Evolutionary conservation across 2,797 vertebrate genomes (phyloP), one percentile per base, ranked within the genome.

Genomic region (Myripristis jacobus): DNA sequence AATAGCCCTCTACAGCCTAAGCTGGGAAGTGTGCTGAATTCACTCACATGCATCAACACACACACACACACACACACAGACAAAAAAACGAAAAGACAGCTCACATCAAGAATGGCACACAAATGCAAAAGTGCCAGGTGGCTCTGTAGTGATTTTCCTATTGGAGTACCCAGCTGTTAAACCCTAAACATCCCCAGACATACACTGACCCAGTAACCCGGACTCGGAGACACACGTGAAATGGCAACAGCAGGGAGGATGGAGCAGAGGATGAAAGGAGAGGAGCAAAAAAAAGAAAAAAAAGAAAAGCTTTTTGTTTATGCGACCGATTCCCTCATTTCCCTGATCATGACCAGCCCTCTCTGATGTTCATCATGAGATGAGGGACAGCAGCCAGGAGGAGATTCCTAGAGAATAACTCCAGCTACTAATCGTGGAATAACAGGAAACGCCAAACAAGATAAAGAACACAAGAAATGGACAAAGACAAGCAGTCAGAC

Each of bases 151-250:
- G 29, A 3, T 3, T 7, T 6, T 38, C 13, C 36, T 38, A 11
- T 13, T 38, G 1, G 36, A 38, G 36, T 38, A 38, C 11, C 3
- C 36, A 1, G 36, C 36, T 11, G 36, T 13, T 11, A 31, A 38
- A 31, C 50, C 46, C 53, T 70, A 79, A 59, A 78, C 44, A 22
- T 19, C 60, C 59, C 77, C 65, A 62, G 55, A 36, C 2, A 12
- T 56, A 77, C 24, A 19, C 44, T 84, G 79, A 88, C 82, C 79
- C 80, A 70, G 54, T 81, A 81, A 85, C 75, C 70, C 27, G 21
- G 2, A 43, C 71, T 11, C 34, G 43, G 53, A 70, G 68, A 54
- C 48, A 64, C 55, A 67, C 12, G 44, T 70, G 73, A 63, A 68
- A 15, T 19, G 52, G 62, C 69, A 77, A 57, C 77, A 71, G 77